Conservation (phyloP, 1,140 invertebrate genomes). For the Dreissena polymorpha region DNA sequence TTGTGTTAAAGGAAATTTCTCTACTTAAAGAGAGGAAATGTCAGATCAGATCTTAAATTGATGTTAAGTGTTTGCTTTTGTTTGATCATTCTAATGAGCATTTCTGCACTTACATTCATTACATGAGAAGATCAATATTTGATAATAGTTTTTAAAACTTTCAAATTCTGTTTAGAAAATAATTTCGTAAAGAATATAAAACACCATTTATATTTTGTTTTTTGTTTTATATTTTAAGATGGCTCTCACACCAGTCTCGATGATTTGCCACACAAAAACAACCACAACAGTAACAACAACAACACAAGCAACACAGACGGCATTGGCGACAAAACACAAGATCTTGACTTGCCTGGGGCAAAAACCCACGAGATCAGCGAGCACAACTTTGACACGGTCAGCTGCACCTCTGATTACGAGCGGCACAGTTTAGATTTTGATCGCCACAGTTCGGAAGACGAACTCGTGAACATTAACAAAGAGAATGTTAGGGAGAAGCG, state of each 20-base stretch:
- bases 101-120: no score
- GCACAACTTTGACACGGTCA: conserved; percentile 60
- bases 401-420: conserved; percentile 69
- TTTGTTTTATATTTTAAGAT: conserved; percentile 25
- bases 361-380: conserved; percentile 66
- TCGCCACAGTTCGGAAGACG: conserved; percentile 94
- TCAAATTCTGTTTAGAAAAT: no score
- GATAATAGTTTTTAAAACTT: no score
- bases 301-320: neutral
- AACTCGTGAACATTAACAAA: conserved; percentile 90
- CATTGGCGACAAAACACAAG: neutral
- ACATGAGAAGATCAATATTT: no score
- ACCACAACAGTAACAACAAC: conserved; percentile 19
- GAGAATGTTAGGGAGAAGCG: conserved; percentile 85
- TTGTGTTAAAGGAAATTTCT: no score
- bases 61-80: no score
- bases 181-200: no score
- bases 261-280: conserved; percentile 6
- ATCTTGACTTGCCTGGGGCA: neutral
- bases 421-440: conserved; percentile 80
- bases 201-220: no score
- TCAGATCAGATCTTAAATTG: no score
- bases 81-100: no score
- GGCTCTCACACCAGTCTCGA: conserved; percentile 36
- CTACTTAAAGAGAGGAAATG: no score